A percentile compares a stretch with the other conserved stretches of the same genome.
These are phyloP conservation scores for Drosophila pachea DNA, from an alignment of 1,140 invertebrate species.

Conservation along the genomic window DNA sequence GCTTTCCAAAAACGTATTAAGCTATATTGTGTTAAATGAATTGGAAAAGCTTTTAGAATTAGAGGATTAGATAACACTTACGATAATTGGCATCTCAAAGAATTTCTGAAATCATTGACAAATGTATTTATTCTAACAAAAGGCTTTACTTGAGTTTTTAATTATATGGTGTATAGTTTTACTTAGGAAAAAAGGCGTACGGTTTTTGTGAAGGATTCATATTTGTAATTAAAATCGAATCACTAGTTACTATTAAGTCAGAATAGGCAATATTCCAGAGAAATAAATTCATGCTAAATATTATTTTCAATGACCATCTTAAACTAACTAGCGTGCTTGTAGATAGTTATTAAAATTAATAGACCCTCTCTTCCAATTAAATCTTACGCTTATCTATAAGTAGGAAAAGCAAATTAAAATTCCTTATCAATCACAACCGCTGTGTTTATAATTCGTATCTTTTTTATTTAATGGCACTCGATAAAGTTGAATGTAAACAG, in stretches of 20 bases:
- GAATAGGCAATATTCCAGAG: not conserved
- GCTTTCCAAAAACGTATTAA: not conserved
- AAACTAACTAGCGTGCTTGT: not conserved
- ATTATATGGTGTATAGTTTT: no score
- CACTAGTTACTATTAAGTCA: no score
- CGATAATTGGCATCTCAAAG: not conserved
- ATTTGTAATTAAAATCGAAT: not conserved
- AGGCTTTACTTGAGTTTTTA: no score
- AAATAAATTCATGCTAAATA: not conserved
- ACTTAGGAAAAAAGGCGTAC: no score
- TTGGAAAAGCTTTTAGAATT: constrained; percentile 5
- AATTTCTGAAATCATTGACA: not conserved
- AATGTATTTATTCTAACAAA: no score
- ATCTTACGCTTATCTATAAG: constrained; percentile 57
- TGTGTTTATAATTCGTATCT: constrained; percentile 34
- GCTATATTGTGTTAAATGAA: no score
- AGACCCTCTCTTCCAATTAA: constrained; percentile 48
- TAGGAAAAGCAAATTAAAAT: constrained; percentile 52
- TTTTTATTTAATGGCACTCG: constrained; percentile 59
- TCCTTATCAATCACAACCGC: constrained; percentile 47
- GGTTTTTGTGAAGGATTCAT: not conserved
- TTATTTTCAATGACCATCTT: no score
- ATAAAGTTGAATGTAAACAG: constrained; percentile 62
- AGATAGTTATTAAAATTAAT: constrained; percentile 39
- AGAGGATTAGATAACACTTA: not conserved